Conservation (phyloP, 2,888 invertebrate species). For the Clunio marinus region DNA sequence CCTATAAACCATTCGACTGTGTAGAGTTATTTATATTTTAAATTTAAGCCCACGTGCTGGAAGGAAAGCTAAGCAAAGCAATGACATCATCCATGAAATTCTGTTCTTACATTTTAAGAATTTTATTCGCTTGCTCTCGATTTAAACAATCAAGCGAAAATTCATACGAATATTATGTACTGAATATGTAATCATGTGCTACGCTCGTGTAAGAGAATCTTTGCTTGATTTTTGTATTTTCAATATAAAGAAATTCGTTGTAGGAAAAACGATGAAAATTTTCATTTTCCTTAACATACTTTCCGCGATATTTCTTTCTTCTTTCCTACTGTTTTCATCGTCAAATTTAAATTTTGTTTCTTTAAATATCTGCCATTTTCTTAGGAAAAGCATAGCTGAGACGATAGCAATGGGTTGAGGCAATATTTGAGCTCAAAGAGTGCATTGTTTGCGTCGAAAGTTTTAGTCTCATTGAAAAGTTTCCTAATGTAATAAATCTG, state of each 20-base stretch:
- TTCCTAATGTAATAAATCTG: background rate
- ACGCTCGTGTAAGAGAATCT: background rate
- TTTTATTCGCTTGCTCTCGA: too few species aligned
- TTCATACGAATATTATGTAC: constrained; percentile 17
- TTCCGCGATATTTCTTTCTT: background rate
- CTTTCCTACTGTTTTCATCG: background rate
- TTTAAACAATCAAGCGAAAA: constrained; percentile 1
- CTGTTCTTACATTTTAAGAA: background rate
- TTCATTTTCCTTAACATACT: background rate
- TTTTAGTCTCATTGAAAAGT: too few species aligned
- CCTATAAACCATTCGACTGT: too few species aligned
- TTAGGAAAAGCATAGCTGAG: too few species aligned
- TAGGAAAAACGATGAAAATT: background rate
- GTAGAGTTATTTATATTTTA: too few species aligned
- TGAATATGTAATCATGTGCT: constrained; percentile 23
- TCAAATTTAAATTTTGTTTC: background rate
- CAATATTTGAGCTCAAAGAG: background rate
- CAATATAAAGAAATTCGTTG: too few species aligned
- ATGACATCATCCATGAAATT: background rate
- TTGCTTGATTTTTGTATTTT: background rate
- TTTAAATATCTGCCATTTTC: too few species aligned
- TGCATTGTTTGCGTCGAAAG: background rate
- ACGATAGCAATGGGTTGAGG: background rate
- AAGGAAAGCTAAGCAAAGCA: too few species aligned
- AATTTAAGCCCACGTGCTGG: too few species aligned